phyloP scores from a whole-genome alignment of 2,113 vertebrate genomes.

The Cricetomys ansorgei region DNA sequence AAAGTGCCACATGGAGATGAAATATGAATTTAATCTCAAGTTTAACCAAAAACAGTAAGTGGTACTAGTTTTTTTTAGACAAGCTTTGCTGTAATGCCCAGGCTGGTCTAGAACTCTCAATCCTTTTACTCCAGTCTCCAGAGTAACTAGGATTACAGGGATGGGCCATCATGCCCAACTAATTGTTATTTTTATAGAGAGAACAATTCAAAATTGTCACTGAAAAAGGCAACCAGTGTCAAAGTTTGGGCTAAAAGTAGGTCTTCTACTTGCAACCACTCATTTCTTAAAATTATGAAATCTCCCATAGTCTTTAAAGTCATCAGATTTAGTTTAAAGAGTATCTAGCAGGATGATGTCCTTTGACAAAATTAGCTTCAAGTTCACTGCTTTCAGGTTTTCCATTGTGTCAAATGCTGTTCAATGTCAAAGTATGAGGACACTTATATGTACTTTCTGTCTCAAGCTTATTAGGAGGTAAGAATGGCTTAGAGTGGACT shows the following conservation, averaged over 20 bases:
- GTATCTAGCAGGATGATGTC: neutral
- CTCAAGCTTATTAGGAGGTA: constrained; percentile 84
- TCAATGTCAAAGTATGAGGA: constrained; percentile 87
- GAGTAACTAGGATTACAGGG: neutral
- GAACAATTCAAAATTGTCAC: constrained; percentile 9
- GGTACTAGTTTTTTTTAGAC: neutral
- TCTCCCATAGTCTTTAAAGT: neutral
- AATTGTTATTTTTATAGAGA: neutral
- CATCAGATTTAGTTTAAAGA: neutral
- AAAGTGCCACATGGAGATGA: neutral
- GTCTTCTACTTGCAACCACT: neutral
- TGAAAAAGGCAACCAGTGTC: neutral
- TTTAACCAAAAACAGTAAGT: neutral
- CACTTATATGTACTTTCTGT: constrained; percentile 80
- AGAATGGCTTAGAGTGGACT: constrained; percentile 85
- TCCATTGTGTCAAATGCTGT: constrained; percentile 75
- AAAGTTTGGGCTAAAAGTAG: neutral
- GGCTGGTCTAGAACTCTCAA: neutral
- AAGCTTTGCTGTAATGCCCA: neutral
- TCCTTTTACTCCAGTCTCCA: neutral
- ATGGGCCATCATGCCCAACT: neutral
- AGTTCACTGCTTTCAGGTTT: constrained; percentile 58
- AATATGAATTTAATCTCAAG: neutral
- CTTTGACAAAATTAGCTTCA: neutral
- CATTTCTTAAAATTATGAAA: constrained; percentile 16